Evolutionary conservation across 1,140 invertebrate species (phyloP).

Genomic region (Asbolus verrucosus): DNA sequence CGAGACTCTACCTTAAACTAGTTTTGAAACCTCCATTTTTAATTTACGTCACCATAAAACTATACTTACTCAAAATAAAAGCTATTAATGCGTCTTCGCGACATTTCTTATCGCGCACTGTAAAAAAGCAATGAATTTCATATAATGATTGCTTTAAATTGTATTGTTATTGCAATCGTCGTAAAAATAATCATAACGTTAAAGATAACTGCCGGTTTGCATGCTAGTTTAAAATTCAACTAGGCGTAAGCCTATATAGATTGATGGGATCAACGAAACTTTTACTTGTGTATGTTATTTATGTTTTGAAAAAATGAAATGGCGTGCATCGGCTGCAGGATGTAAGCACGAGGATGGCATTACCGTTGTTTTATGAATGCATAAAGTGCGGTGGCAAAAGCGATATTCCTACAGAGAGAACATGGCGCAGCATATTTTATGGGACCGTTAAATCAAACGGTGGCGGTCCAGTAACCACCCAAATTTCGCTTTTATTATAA

Average conservation of each 20-base stretch:
- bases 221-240: constrained; percentile 27
- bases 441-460: constrained; percentile 46
- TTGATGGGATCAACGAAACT: background rate
- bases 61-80: too few species aligned
- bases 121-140: constrained; percentile 12
- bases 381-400: constrained; percentile 44
- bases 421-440: constrained; percentile 45
- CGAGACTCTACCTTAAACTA: too few species aligned
- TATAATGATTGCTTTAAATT: constrained; percentile 12
- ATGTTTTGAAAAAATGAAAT: too few species aligned
- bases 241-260: too few species aligned
- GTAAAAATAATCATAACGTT: constrained; percentile 17
- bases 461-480: constrained; percentile 34
- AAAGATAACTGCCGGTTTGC: constrained; percentile 19
- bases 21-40: too few species aligned
- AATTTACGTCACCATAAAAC: too few species aligned
- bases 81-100: background rate
- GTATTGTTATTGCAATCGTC: constrained; percentile 15
- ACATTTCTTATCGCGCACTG: constrained; percentile 1
- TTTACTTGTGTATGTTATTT: too few species aligned
- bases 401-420: background rate
- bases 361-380: constrained; percentile 14
- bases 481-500: constrained; percentile 11
- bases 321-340: too few species aligned
- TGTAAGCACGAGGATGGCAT: background rate